Conservation (phyloP, 2,797 vertebrate genomes). For the Danio choprae region DNA sequence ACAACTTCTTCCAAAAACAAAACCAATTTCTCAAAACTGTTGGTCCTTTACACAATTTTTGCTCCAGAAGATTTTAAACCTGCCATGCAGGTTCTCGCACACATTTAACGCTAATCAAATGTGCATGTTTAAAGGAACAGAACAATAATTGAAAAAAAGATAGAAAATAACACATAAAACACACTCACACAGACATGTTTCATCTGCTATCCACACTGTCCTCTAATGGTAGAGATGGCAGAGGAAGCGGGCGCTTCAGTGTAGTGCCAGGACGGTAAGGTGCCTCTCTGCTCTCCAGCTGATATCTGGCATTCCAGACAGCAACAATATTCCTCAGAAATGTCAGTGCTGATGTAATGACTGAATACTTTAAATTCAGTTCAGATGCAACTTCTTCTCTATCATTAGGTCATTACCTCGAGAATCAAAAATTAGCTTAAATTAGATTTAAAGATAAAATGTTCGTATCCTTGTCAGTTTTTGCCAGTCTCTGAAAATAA, state of each 20-base stretch:
- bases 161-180: neutral
- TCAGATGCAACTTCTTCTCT: slow-evolving; percentile 12
- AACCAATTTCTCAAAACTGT: slow-evolving; percentile 33
- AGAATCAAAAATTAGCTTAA: slow-evolving; percentile 17
- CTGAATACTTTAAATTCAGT: slow-evolving; percentile 28
- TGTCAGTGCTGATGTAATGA: slow-evolving; percentile 19
- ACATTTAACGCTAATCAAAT: slow-evolving; percentile 7
- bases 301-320: slow-evolving; percentile 22
- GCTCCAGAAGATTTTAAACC: neutral
- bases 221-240: slow-evolving; percentile 19
- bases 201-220: neutral
- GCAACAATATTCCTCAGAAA: slow-evolving; percentile 1
- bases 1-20: slow-evolving; percentile 39
- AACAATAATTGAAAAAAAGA: neutral
- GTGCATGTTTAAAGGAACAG: slow-evolving; percentile 29
- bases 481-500: slow-evolving; percentile 41
- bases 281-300: neutral
- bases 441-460: slow-evolving; percentile 38
- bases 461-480: slow-evolving; percentile 44
- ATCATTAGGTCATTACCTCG: slow-evolving; percentile 11
- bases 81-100: neutral
- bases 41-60: slow-evolving; percentile 30
- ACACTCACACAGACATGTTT: neutral
- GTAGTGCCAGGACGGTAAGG: neutral
- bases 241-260: neutral